Conservation (phyloP, 2,888 invertebrate species). For the Tachina fera region DNA sequence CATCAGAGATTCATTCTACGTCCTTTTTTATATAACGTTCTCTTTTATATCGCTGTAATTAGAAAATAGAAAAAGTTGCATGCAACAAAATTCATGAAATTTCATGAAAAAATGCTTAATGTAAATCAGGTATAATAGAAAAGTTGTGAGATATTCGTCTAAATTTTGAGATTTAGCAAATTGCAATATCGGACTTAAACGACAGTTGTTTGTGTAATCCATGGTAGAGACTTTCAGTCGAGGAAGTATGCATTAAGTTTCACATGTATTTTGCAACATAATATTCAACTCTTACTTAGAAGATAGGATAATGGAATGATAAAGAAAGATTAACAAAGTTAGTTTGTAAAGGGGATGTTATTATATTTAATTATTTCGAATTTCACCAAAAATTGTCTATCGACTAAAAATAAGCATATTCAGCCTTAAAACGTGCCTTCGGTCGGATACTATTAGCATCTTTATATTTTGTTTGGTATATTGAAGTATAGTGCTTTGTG, state of each 20-base stretch:
- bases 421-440: neutral
- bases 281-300: constrained; percentile 13
- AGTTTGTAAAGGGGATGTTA: neutral
- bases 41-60: too few relatives aligned
- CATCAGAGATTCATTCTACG: too few relatives aligned
- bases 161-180: constrained; percentile 62
- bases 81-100: too few relatives aligned
- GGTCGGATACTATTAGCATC: neutral
- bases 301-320: constrained; percentile 14
- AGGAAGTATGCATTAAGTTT: constrained; percentile 28
- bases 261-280: constrained; percentile 14
- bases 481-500: constrained; percentile 20
- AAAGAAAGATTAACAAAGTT: neutral
- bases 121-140: too few relatives aligned
- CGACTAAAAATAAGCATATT: too few relatives aligned
- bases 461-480: constrained; percentile 24
- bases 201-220: constrained; percentile 42
- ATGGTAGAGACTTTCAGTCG: constrained; percentile 10
- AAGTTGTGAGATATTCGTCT: constrained; percentile 4
- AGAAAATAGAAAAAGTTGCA: too few relatives aligned
- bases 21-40: too few relatives aligned
- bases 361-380: neutral
- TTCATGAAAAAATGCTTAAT: too few relatives aligned
- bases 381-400: too few relatives aligned
- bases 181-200: constrained; percentile 63